phyloP scores from a whole-genome alignment of 2,888 invertebrate species.

The Sylvicola cinctus region DNA sequence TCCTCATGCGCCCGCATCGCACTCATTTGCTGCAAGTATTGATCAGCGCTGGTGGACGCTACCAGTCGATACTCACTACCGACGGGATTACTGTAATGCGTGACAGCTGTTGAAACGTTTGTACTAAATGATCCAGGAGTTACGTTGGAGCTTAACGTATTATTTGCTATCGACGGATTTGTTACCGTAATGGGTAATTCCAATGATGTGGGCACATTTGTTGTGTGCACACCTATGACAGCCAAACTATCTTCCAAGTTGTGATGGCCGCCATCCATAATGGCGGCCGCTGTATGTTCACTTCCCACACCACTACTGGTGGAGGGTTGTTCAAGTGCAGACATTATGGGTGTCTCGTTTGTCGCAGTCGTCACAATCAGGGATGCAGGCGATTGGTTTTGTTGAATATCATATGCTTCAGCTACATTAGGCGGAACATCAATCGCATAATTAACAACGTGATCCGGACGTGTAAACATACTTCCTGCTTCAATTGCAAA shows the following conservation, averaged over 20 bases:
- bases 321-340: conserved; percentile 47
- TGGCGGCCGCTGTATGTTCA: conserved; percentile 1
- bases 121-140: no score
- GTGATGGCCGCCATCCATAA: conserved; percentile 6
- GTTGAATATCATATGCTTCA: not conserved
- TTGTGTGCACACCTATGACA: conserved; percentile 32
- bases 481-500: no score
- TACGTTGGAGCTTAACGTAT: conserved; percentile 16
- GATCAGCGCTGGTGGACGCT: no score
- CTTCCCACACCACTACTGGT: conserved; percentile 17
- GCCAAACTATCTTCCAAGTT: conserved; percentile 34
- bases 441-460: no score
- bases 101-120: no score
- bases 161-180: conserved; percentile 47
- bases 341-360: conserved; percentile 61
- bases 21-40: no score
- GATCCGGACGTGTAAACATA: no score
- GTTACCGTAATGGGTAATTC: conserved; percentile 59
- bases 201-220: conserved; percentile 41
- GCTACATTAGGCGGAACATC: no score
- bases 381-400: conserved; percentile 10
- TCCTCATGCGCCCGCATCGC: no score
- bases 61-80: no score
- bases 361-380: conserved; percentile 45
- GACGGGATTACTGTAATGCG: no score